A percentile compares a stretch with the other conserved stretches of the same genome.
phyloP scores from a whole-genome alignment of 2,113 vertebrate species.

The Pongo pygmaeus region DNA sequence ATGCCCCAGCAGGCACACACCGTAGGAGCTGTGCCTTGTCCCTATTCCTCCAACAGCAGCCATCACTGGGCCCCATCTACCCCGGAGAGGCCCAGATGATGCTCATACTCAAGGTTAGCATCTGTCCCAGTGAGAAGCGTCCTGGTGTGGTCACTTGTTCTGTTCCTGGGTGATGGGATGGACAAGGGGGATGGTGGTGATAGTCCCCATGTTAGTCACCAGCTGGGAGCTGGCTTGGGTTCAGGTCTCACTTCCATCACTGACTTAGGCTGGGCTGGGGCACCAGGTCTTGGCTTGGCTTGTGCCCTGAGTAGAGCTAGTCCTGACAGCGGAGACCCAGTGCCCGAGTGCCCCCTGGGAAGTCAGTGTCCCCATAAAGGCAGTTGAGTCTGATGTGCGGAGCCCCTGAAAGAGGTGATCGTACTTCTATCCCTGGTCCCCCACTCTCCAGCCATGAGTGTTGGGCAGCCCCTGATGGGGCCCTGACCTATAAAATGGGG shows the following conservation, averaged over 20 bases:
- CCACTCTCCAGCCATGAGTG: accelerated
- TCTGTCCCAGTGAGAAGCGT: background rate
- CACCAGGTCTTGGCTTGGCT: background rate
- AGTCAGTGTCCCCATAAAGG: background rate
- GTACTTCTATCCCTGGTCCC: background rate
- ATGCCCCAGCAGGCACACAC: background rate
- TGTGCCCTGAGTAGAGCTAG: background rate
- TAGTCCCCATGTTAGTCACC: background rate
- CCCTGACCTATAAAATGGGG: too few species aligned
- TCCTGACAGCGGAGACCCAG: background rate
- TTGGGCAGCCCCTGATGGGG: background rate
- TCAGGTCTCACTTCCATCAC: background rate
- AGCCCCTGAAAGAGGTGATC: background rate
- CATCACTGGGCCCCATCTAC: background rate
- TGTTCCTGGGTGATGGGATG: background rate
- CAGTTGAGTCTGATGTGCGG: background rate
- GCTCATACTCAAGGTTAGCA: background rate
- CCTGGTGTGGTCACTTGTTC: background rate
- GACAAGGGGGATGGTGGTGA: too few species aligned
- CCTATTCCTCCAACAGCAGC: background rate
- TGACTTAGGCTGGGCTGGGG: background rate
- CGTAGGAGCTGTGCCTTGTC: accelerated
- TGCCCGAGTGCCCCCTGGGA: background rate
- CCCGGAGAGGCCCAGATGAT: background rate
- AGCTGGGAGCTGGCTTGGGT: background rate